Percentiles rank a stretch among this genome's conserved stretches.
These are phyloP conservation scores for Sphinx pinastri DNA, from an alignment of 2,888 invertebrate genomes.

Conservation along the genomic window DNA sequence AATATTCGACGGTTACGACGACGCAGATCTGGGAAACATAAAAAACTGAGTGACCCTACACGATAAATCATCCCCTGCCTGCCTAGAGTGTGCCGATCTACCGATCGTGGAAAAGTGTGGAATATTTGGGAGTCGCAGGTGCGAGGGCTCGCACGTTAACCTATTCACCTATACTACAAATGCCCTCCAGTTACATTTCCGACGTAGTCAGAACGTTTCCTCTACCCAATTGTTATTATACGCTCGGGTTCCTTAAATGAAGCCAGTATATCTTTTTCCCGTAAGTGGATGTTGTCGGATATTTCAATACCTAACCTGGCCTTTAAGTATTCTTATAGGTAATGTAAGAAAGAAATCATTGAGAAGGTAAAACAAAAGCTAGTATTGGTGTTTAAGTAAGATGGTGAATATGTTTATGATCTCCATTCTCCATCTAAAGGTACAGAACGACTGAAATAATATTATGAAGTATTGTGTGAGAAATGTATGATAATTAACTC, in stretches of 20 bases:
- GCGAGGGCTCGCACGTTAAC: constrained; percentile 62
- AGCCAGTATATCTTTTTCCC: constrained; percentile 27
- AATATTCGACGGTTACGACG: no score
- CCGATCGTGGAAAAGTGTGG: constrained; percentile 35
- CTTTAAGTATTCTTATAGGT: not conserved
- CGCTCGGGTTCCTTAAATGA: constrained; percentile 18
- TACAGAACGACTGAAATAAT: no score
- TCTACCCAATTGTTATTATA: constrained; percentile 28
- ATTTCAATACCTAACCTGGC: not conserved
- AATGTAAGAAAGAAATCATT: not conserved
- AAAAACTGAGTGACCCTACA: no score
- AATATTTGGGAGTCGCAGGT: constrained; percentile 65
- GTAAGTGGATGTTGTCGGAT: constrained; percentile 14
- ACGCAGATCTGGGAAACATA: no score
- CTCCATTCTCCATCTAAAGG: no score
- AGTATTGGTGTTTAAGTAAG: no score
- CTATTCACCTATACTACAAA: constrained; percentile 54
- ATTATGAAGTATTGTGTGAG: no score
- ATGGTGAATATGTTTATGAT: no score
- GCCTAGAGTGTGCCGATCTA: not conserved
- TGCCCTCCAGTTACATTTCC: constrained; percentile 67
- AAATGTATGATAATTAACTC: no score
- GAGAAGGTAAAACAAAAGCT: not conserved
- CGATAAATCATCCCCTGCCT: not conserved
- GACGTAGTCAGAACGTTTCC: constrained; percentile 54